Evolutionary conservation across 2,888 invertebrate species (phyloP).

Genomic region (Sepioteuthis lessoniana): DNA sequence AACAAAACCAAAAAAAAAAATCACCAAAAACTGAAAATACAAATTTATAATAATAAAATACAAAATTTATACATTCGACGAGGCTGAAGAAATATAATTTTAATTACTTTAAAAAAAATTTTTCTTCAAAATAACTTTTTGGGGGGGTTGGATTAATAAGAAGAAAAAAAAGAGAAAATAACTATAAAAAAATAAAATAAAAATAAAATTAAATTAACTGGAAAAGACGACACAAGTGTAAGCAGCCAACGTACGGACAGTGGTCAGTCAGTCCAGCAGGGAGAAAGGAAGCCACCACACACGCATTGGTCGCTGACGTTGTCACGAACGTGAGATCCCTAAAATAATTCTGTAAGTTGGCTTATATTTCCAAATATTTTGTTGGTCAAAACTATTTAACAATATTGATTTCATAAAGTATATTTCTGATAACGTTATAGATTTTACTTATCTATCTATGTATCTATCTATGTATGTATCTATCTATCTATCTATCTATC

Average conservation of each 20-base stretch:
- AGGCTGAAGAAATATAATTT: not conserved
- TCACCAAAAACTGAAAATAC: not conserved
- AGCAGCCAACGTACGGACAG: not conserved
- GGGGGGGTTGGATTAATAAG: not conserved
- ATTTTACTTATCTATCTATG: no score
- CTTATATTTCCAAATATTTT: not conserved
- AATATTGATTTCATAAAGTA: no score
- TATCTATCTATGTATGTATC: no score
- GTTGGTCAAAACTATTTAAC: no score
- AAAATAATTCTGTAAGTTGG: not conserved
- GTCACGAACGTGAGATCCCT: not conserved
- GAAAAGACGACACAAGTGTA: not conserved
- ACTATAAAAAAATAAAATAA: not conserved
- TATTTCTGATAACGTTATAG: no score
- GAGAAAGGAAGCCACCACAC: not conserved
- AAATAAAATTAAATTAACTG: not conserved
- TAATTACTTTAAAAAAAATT: not conserved
- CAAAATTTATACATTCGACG: not conserved
- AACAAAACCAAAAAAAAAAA: not conserved
- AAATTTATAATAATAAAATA: not conserved
- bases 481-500: no score
- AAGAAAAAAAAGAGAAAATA: not conserved
- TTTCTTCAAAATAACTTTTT: not conserved
- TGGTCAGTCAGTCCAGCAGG: not conserved
- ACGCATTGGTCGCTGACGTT: not conserved